phyloP scores from a whole-genome alignment of 2,797 vertebrate genomes.

The Phrynocephalus guinanensis region DNA sequence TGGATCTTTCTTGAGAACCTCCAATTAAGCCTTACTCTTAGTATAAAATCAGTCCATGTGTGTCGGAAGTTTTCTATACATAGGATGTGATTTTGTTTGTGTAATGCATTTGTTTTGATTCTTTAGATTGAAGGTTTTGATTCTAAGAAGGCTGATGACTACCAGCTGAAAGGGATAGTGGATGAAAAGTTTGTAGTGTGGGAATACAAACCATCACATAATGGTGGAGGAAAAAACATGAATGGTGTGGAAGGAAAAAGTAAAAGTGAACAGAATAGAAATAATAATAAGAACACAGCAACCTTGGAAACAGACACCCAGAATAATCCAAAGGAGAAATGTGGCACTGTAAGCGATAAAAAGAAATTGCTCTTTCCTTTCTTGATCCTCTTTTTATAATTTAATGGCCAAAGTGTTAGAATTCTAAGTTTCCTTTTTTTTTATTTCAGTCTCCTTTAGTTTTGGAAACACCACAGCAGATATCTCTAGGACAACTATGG shows the following conservation, averaged over 20 bases:
- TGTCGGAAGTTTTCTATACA: background rate
- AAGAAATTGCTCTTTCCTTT: slow-evolving; percentile 39
- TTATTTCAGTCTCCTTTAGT: slow-evolving; percentile 85
- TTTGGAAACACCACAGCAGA: slow-evolving; percentile 78
- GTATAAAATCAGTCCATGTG: background rate
- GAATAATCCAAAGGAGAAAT: slow-evolving; percentile 78
- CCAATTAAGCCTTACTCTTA: background rate
- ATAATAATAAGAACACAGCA: slow-evolving; percentile 73
- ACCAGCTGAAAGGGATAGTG: slow-evolving; percentile 89
- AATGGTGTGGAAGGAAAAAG: slow-evolving; percentile 80
- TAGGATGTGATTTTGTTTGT: slow-evolving; percentile 42
- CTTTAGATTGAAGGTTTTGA: slow-evolving; percentile 93
- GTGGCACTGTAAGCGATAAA: slow-evolving; percentile 86
- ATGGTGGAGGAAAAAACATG: slow-evolving; percentile 82
- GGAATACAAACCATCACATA: slow-evolving; percentile 87
- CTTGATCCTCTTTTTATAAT: slow-evolving; percentile 30
- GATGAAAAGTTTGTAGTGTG: slow-evolving; percentile 87
- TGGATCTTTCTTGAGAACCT: background rate
- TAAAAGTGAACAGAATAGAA: slow-evolving; percentile 84
- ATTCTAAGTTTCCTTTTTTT: slow-evolving; percentile 37
- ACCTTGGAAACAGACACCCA: slow-evolving; percentile 75
- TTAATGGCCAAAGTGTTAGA: background rate
- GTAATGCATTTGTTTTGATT: slow-evolving; percentile 50
- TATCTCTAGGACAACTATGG: slow-evolving; percentile 92
- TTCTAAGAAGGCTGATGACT: slow-evolving; percentile 91